Evolutionary conservation across 1,140 invertebrate species (phyloP).

Genomic region (Drosophila nigromelanica): DNA sequence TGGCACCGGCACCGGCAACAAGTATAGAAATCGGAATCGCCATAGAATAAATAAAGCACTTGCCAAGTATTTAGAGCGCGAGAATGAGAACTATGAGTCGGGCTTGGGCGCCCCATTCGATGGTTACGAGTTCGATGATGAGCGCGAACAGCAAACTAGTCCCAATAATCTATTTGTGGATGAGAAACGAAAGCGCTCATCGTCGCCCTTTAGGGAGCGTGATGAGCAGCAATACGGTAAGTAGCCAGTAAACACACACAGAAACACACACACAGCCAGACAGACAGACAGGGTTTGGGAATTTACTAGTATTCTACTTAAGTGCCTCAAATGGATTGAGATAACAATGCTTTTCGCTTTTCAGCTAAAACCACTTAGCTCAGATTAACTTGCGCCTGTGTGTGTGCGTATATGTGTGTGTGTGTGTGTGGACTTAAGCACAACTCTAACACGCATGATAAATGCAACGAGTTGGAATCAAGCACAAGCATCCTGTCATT

Average conservation of each 20-base stretch:
- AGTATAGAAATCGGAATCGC: slow-evolving; percentile 75
- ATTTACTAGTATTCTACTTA: slow-evolving; percentile 24
- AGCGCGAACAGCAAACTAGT: slow-evolving; percentile 55
- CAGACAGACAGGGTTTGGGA: background rate
- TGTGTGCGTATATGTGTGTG: slow-evolving; percentile 33
- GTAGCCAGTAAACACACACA: slow-evolving; percentile 31
- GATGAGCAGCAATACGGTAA: slow-evolving; percentile 77
- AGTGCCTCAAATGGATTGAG: slow-evolving; percentile 51
- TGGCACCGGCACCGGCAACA: slow-evolving; percentile 52
- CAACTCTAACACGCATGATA: slow-evolving; percentile 50
- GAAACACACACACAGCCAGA: slow-evolving; percentile 1
- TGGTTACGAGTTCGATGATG: slow-evolving; percentile 68
- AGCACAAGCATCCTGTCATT: slow-evolving; percentile 56
- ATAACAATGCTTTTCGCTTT: slow-evolving; percentile 60
- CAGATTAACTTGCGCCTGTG: slow-evolving; percentile 59
- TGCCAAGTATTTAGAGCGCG: slow-evolving; percentile 81
- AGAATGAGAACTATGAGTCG: slow-evolving; percentile 66
- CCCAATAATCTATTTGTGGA: slow-evolving; percentile 59
- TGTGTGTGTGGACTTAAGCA: slow-evolving; percentile 9
- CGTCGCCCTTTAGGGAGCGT: slow-evolving; percentile 76
- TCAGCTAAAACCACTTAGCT: slow-evolving; percentile 68
- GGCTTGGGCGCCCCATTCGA: slow-evolving; percentile 49
- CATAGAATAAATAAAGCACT: slow-evolving; percentile 80
- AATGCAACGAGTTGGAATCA: slow-evolving; percentile 71
- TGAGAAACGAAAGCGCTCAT: slow-evolving; percentile 71